Evolutionary conservation across 2,113 vertebrate species (phyloP), one percentile per base, ranked within the genome.

Genomic region (Corynorhinus townsendii): DNA sequence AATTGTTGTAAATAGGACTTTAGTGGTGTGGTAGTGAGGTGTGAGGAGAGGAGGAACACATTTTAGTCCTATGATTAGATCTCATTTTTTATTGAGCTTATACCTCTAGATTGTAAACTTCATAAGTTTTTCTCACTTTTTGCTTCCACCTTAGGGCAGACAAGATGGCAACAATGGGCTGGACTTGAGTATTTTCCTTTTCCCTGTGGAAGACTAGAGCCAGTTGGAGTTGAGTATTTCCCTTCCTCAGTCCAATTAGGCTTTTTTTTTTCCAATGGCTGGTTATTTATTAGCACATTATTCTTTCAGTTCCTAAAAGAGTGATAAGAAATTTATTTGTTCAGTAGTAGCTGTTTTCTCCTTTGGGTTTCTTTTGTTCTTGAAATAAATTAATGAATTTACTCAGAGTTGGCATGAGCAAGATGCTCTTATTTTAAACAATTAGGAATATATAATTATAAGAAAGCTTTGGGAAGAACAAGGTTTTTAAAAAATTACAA

Each of bases 391-490:
- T 33, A 64, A 69, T 47, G 28, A 22, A 66, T 73, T 26, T 24
- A 69, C 0, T 26, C 56, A 94, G 62, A 89, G 72, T 40, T 38
- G 72, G 1, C 81, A 69, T 76, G 86, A 56, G 24, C 14, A 52
- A 73, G 40, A 75, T 90, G 66, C 81, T 59, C 24, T 79, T 64
- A 49, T 62, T 72, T 79, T 90, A 54, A 72, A 40, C 76, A 96
- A 93, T 47, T 38, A n/a, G 0, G 10, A 91, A 8, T 11, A 56
- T 43, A 22, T n/a, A 38, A 38, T n/a, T 62, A 49, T 8, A 69
- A 82, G 77, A 91, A 68, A 35, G 24, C 56, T 94, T 92, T 90
- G 35, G 22, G 96, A 92, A 97, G 3, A 26, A 24, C 30, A 84
- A 15, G 11, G 1, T 19, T 66, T 33, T 75, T 16, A 8, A 75